Evolutionary conservation across 2,888 invertebrate genomes (phyloP), one percentile per base, ranked within the genome.

Genomic region (Drosophila longiperda): DNA sequence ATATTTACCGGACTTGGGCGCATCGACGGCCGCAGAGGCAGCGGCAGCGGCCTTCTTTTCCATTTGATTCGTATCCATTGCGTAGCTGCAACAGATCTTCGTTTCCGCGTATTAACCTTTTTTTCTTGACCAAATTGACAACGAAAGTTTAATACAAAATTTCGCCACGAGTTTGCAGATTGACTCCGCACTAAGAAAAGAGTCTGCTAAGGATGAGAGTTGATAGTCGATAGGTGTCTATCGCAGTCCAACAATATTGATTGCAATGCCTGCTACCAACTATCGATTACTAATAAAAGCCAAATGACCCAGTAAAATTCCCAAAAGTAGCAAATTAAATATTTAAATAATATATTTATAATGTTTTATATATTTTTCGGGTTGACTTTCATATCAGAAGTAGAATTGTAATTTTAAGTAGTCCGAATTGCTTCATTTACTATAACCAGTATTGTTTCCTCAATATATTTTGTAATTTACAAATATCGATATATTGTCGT

Each of bases 21-120:
- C 89, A 74, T 92, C 92, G 2, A 90, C 89, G 6, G 88, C 92
- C 1, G 90, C 87, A 0, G 89, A 89, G 12, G 93, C 91, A 3
- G 92, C 87, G 52, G 93, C 93, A 1, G 92, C 90, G 67, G 94
- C 94, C 89, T 95, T 95, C 67, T 94, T 94, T 82, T 94, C 94
- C 85, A 94, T 95, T 42, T 94, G 80, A 91, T 96, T 96, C 79
- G 96, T 96, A 63, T 95, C 96, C 89, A 96, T 94, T 84, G 96
- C 96, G 1, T 17, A 20, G 33, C 8, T 17, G 9, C 12, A 20
- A 1, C 4, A 29, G 9, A 17, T 29, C 9, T 49, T 45, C 36
- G 26, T 49, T 62, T 36, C 4, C 2, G 32, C 8, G 23, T 34
- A 42, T 34, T 70, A 29, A 83, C 83, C 71, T 69, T 87, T 66